Percentiles rank a stretch among this genome's conserved stretches.
These are phyloP conservation scores for Serranus cabrilla DNA, from an alignment of 2,797 vertebrate genomes.

Conservation along the genomic window DNA sequence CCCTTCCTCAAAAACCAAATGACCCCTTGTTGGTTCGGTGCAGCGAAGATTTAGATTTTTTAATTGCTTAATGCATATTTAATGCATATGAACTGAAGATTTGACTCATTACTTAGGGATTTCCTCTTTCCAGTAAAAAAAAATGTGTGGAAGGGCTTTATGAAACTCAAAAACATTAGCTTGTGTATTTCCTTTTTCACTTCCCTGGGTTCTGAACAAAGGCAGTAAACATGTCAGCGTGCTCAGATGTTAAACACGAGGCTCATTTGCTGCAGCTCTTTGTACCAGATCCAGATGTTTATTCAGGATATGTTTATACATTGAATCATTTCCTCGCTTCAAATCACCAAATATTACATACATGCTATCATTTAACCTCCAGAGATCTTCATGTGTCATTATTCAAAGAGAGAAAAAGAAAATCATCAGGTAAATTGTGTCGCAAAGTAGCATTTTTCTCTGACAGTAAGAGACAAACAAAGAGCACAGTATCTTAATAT, in stretches of 20 bases:
- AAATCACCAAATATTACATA: neutral
- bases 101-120: conserved; percentile 48
- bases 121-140: conserved; percentile 22
- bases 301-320: neutral
- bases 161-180: conserved; percentile 29
- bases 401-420: conserved; percentile 13
- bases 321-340: conserved; percentile 16
- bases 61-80: conserved; percentile 65
- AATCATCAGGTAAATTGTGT: neutral
- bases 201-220: conserved; percentile 38
- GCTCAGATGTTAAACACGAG: conserved; percentile 23
- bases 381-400: neutral
- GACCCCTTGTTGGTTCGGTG: conserved; percentile 50
- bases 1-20: conserved; percentile 21
- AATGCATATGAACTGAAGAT: conserved; percentile 60
- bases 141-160: conserved; percentile 23
- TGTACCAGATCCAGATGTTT: conserved; percentile 11
- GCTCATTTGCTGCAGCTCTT: conserved; percentile 14
- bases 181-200: conserved; percentile 32
- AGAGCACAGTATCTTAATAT: neutral
- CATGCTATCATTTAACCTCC: neutral
- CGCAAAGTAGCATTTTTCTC: rapidly evolving
- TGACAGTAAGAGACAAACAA: neutral
- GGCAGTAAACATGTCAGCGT: conserved; percentile 39
- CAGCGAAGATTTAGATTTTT: conserved; percentile 57